Evolutionary conservation across 1,140 invertebrate species (phyloP).

Genomic region (Drosophila athabasca): DNA sequence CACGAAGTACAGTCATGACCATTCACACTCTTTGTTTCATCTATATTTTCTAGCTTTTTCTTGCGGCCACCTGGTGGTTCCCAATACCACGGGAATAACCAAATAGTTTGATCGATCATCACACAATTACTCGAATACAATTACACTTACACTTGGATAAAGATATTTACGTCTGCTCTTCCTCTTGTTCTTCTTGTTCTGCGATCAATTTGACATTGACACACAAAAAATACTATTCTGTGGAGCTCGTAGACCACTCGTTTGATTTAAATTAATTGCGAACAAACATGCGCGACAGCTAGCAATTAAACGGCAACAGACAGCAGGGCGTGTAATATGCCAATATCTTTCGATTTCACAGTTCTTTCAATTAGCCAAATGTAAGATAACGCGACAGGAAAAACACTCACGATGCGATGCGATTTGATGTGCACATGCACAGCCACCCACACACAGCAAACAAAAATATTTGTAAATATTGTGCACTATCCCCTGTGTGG

Average conservation of each 20-base stretch:
- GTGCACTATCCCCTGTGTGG: conserved; percentile 21
- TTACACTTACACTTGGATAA: too few species aligned
- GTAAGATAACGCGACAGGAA: conserved; percentile 15
- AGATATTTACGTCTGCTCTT: not conserved
- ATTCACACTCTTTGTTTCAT: too few species aligned
- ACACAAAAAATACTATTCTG: conserved; percentile 27
- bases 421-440: too few species aligned
- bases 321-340: conserved; percentile 9
- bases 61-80: too few species aligned
- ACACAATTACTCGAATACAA: not conserved
- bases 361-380: conserved; percentile 39
- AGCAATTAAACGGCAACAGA: conserved; percentile 22
- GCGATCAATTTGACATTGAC: conserved; percentile 52
- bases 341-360: conserved; percentile 8
- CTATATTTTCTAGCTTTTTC: too few species aligned
- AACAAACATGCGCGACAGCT: conserved; percentile 32
- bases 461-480: conserved; percentile 18
- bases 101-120: too few species aligned
- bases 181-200: not conserved
- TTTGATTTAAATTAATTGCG: conserved; percentile 43
- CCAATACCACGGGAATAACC: too few species aligned
- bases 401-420: conserved; percentile 15
- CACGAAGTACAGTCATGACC: too few species aligned
- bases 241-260: conserved; percentile 16
- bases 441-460: conserved; percentile 44